Evolutionary conservation across 2,888 invertebrate species (phyloP).

Genomic region (Megalurothrips usitatus): DNA sequence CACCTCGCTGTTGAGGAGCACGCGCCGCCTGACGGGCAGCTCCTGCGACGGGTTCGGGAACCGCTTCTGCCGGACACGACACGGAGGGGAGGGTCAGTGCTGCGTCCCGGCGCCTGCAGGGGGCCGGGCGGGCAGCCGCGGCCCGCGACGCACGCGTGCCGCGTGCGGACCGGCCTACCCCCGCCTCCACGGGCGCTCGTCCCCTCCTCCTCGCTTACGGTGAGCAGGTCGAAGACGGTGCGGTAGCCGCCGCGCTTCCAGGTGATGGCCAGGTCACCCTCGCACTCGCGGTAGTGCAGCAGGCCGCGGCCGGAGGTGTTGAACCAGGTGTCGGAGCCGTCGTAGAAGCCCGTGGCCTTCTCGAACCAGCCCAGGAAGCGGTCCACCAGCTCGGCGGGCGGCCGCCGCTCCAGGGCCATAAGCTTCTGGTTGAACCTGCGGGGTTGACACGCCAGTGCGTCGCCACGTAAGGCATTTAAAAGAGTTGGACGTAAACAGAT

Average conservation of each 20-base stretch:
- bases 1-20: slow-evolving; percentile 35
- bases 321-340: slow-evolving; percentile 60
- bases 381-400: slow-evolving; percentile 41
- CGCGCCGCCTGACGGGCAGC: slow-evolving; percentile 32
- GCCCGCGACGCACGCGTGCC: neutral
- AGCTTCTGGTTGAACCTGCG: neutral
- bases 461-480: neutral
- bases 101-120: neutral
- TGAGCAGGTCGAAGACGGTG: slow-evolving; percentile 60
- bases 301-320: slow-evolving; percentile 61
- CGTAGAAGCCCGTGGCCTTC: slow-evolving; percentile 47
- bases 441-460: no score
- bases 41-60: slow-evolving; percentile 33
- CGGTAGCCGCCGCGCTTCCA: slow-evolving; percentile 69
- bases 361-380: slow-evolving; percentile 58
- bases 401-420: neutral
- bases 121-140: neutral
- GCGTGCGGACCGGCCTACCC: neutral
- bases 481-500: neutral
- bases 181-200: no score
- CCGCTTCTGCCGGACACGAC: slow-evolving; percentile 34
- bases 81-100: neutral
- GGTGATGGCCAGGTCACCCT: slow-evolving; percentile 63
- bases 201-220: slow-evolving; percentile 49
- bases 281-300: slow-evolving; percentile 59